Base-by-base conservation (phyloP, 1,140 invertebrate species). In the Drosophila suzukii region DNA sequence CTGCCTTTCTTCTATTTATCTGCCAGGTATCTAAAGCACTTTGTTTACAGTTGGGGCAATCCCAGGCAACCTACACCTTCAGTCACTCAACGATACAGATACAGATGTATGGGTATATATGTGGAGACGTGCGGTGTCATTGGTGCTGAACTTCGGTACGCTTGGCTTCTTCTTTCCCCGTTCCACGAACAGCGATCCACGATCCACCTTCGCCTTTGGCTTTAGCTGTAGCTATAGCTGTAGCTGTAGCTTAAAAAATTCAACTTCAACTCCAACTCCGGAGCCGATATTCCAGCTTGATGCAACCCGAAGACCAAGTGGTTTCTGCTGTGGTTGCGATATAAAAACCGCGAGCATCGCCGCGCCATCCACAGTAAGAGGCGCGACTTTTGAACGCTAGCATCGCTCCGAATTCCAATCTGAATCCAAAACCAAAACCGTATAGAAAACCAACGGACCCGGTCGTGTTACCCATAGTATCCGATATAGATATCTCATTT, bases 301-400 rank as follows among this genome's bases (percentile, higher is more conserved):
- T 71, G 86, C 84, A 78, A 89, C 83, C 63, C 74, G 75, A 86
- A 78, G 75, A 86, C 75, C 47, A 55, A 57, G 68, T 63, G 32
- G 66, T 8, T 56, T 43, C 41, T 53, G 55, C 39, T 56, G 68
- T 59, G 55, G 27, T 12, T 61, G 59, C 55, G 60, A 79, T 80
- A 90, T 90, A 90, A 83, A 90, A 90, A 88, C 88, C 54, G 77
- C 77, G 66, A 68, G 60, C 82, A 58, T 53, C 62, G 74, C 61
- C 77, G 82, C 88, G 80, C 77, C 79, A 78, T 65, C 57, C 82
- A 82, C 80, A 90, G 88, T 90, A 73, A 72, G 65, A 73, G 77
- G 68, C 88, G 88, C 88, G 88, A 88, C 79, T 78, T 88, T 90
- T 91, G 72, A 88, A 91, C 79, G 82, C 75, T 72, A 67, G 67